A percentile compares a stretch with the other conserved stretches of the same genome.
phyloP scores from a whole-genome alignment of 2,888 invertebrate genomes.

The Eurytoma adleriae region DNA sequence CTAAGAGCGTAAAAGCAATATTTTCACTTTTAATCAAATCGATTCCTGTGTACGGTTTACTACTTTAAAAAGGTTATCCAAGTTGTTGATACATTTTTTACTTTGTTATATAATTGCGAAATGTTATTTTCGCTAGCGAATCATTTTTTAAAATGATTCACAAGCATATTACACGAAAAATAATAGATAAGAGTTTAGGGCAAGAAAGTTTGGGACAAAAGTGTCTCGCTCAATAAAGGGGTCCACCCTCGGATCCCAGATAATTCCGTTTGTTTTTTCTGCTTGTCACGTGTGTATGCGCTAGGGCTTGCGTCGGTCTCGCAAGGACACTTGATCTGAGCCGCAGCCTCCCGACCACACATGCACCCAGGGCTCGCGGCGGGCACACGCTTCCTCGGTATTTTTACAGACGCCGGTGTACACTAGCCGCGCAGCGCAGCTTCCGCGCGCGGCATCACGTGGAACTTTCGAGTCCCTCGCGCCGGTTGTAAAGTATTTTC shows the following conservation, averaged over 20 bases:
- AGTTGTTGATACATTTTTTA: too few relatives aligned
- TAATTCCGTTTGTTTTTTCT: slow-evolving; percentile 41
- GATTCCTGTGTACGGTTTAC: too few relatives aligned
- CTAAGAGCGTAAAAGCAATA: too few relatives aligned
- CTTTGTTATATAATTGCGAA: too few relatives aligned
- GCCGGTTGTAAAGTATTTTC: slow-evolving; percentile 54
- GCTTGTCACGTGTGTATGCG: not conserved
- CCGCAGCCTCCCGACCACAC: slow-evolving; percentile 25
- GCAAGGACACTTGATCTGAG: slow-evolving; percentile 46
- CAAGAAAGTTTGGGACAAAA: slow-evolving; percentile 9
- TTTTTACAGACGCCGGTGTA: slow-evolving; percentile 38
- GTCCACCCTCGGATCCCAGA: slow-evolving; percentile 7
- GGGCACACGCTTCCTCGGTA: slow-evolving; percentile 4
- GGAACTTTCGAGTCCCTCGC: slow-evolving; percentile 12
- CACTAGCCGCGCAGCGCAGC: slow-evolving; percentile 5
- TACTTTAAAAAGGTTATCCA: too few relatives aligned
- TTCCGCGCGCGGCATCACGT: not conserved
- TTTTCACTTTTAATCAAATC: too few relatives aligned
- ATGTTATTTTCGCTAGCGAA: too few relatives aligned
- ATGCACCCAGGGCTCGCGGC: slow-evolving; percentile 4
- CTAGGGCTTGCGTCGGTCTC: not conserved
- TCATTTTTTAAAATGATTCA: not conserved
- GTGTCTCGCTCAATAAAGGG: slow-evolving; percentile 24
- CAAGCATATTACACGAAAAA: not conserved
- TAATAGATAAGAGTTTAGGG: slow-evolving; percentile 6